Evolutionary conservation across 2,113 vertebrate species (phyloP).

Genomic region (Ailuropoda melanoleuca): DNA sequence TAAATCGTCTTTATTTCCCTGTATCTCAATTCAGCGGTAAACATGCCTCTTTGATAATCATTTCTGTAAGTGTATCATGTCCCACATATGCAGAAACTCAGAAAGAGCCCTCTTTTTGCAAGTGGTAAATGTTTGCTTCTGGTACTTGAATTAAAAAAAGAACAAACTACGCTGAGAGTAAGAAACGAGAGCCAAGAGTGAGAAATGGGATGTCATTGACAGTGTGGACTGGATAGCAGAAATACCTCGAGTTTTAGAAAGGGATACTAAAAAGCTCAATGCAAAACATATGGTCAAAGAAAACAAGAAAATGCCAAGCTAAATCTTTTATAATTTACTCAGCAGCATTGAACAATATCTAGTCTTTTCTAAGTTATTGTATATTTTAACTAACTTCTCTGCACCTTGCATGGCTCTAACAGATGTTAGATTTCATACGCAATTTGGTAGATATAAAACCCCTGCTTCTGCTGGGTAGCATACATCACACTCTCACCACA

Average conservation of each 20-base stretch:
- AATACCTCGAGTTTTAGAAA: background rate
- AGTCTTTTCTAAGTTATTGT: background rate
- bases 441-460: background rate
- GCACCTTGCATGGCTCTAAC: background rate
- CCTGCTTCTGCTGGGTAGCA: background rate
- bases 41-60: background rate
- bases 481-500: background rate
- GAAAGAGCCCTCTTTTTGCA: background rate
- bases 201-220: background rate
- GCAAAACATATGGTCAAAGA: background rate
- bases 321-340: background rate
- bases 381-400: background rate
- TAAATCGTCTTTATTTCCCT: background rate
- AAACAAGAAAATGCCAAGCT: background rate
- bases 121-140: conserved; percentile 9
- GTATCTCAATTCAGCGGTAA: background rate
- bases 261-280: background rate
- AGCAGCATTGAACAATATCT: background rate
- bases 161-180: background rate
- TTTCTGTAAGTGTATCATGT: background rate
- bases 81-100: background rate
- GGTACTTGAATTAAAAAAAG: background rate
- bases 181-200: background rate
- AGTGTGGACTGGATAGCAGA: background rate
- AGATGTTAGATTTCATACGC: background rate